Evolutionary conservation across 2,888 invertebrate species (phyloP).

Genomic region (Clitarchus hookeri): DNA sequence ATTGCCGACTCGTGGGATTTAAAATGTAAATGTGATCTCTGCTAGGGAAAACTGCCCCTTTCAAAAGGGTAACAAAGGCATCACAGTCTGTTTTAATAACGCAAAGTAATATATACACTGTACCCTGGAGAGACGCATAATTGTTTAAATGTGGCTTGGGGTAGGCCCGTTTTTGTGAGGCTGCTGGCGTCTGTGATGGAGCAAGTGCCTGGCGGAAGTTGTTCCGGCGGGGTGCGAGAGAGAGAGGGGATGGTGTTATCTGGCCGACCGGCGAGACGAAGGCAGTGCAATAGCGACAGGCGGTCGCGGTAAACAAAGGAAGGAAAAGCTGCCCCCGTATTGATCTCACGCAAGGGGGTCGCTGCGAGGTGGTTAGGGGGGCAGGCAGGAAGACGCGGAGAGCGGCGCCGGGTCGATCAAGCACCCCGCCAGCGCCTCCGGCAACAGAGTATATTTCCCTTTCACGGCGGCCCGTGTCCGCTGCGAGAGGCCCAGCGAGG

Average conservation of each 20-base stretch:
- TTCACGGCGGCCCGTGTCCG: not conserved
- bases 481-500: not conserved
- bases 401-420: not conserved
- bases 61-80: too few species aligned
- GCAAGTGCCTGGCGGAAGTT: conserved; percentile 50
- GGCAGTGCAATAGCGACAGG: conserved; percentile 48
- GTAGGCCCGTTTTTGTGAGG: too few species aligned
- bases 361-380: not conserved
- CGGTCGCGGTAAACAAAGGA: conserved; percentile 35
- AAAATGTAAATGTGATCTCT: too few species aligned
- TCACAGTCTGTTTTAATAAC: too few species aligned
- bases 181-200: conserved; percentile 46
- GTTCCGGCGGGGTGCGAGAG: conserved; percentile 53
- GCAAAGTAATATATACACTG: too few species aligned
- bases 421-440: conserved; percentile 30
- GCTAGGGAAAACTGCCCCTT: too few species aligned
- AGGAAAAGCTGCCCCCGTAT: conserved; percentile 5
- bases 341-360: not conserved
- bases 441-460: not conserved
- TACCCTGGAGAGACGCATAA: too few species aligned
- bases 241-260: conserved; percentile 45
- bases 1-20: too few species aligned
- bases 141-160: too few species aligned
- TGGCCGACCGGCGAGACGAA: conserved; percentile 34
- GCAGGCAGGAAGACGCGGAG: not conserved